Evolutionary conservation across 2,797 vertebrate species (phyloP).

Genomic region (Anabas testudineus): DNA sequence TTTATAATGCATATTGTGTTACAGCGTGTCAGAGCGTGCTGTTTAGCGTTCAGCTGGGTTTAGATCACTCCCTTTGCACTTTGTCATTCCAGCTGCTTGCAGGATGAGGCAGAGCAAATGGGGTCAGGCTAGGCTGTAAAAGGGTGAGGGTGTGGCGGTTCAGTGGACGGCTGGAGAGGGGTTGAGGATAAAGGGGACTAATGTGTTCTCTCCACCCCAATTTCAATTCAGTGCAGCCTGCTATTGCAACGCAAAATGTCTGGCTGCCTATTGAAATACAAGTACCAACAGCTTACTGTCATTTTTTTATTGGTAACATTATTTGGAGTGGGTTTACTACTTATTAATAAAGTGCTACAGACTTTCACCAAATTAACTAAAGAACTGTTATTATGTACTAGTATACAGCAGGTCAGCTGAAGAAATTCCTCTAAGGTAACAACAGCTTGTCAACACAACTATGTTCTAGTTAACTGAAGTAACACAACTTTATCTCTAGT

Average conservation of each 20-base stretch:
- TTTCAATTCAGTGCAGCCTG: not conserved
- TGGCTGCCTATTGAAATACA: not conserved
- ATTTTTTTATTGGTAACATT: not conserved
- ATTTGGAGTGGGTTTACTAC: no score
- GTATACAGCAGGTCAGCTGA: no score
- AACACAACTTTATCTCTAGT: no score
- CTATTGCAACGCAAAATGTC: not conserved
- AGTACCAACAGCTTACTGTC: not conserved
- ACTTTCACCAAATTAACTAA: no score
- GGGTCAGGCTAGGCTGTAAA: slow-evolving; percentile 38
- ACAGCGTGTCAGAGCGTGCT: slow-evolving; percentile 32
- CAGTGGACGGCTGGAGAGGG: slow-evolving; percentile 40
- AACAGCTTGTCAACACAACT: no score
- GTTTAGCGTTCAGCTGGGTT: slow-evolving; percentile 49
- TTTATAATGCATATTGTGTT: slow-evolving; percentile 4
- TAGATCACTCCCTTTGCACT: slow-evolving; percentile 46
- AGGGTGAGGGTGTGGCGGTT: slow-evolving; percentile 54
- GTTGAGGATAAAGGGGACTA: slow-evolving; percentile 36
- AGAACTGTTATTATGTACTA: not conserved
- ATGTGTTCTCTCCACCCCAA: not conserved
- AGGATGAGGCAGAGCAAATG: slow-evolving; percentile 36
- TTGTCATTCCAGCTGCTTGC: slow-evolving; percentile 53
- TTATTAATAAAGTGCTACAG: not conserved
- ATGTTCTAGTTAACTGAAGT: no score
- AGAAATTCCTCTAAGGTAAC: no score